Evolutionary conservation across 2,113 vertebrate species (phyloP).

Genomic region (Phylloscopus trochiloides): DNA sequence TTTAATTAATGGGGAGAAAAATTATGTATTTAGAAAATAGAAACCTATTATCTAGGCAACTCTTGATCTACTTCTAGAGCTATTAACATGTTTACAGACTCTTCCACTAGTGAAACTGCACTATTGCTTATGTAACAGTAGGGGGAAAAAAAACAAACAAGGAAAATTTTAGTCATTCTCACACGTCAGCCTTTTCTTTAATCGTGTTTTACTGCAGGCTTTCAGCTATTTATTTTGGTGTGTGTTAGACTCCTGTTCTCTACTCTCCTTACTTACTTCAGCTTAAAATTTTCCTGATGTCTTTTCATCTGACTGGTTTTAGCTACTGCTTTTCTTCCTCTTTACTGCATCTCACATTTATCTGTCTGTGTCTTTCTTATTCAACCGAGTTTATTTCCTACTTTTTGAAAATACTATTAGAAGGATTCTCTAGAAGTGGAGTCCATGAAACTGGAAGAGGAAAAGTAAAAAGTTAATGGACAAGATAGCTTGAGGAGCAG

Average conservation of each 20-base stretch:
- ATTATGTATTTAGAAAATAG: neutral
- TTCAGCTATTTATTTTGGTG: neutral
- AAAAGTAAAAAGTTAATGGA: neutral
- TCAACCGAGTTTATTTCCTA: neutral
- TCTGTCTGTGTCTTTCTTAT: neutral
- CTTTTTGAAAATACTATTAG: neutral
- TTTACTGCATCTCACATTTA: neutral
- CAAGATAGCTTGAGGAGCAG: neutral
- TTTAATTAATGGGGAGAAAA: neutral
- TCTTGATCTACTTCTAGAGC: neutral
- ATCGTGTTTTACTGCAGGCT: neutral
- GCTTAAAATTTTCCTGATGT: neutral
- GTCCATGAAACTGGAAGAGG: neutral
- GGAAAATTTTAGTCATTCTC: neutral
- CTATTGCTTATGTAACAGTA: neutral
- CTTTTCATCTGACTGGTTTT: neutral
- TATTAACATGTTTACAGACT: neutral
- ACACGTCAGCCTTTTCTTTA: neutral
- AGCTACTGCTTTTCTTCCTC: neutral
- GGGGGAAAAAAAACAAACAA: neutral
- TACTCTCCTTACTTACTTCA: neutral
- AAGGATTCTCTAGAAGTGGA: neutral
- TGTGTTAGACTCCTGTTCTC: neutral
- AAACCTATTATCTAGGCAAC: neutral
- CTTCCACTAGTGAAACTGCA: neutral